Evolutionary conservation across 2,113 vertebrate genomes (phyloP), one percentile per base, ranked within the genome.

Genomic region (Mesocricetus auratus): DNA sequence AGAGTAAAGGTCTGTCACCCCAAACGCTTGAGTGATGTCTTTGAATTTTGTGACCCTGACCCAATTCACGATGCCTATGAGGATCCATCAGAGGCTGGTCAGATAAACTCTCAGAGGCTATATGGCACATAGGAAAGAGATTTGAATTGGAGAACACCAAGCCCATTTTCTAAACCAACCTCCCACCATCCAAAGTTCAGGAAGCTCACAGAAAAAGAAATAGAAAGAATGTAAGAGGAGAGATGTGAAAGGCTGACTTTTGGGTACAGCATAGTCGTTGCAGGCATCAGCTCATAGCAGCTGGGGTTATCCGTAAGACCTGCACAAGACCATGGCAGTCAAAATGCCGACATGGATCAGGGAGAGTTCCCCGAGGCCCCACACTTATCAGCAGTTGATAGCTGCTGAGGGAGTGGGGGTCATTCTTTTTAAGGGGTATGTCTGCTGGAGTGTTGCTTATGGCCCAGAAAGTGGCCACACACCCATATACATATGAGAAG

Each of bases 261-360:
- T 42, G 2, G 58, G 42, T 24, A 5, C 0, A 24, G 4, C 13
- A 6, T 5, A 7, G 1, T n/a, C 29, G n/a, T 29, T 9, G n/a
- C 56, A 29, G 4, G n/a, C 7, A 83, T 83, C n/a, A 58, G n/a
- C 53, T 60, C 10, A 24, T 12, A 60, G 12, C 36, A 82, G 53
- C 81, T 19, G 24, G 58, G 56, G 58, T 62, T 39, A 50, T 13
- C 53, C 15, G 53, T 12, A 56, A 56, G 58, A 73, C 24, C n/a
- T 29, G 58, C n/a, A 19, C 7, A 83, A 83, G 24, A 39, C 16
- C 56, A 31, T 7, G 4, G 13, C 4, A 2, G 24, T 62, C 58
- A 83, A 31, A 42, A 62, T 42, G 10, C 56, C 79, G 60, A 56
- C 36, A 16, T 29, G 56, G 79, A 26, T 29, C 0, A 0, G 10